Conservation (phyloP, 2,888 invertebrate species). For the Pandemis corylana region DNA sequence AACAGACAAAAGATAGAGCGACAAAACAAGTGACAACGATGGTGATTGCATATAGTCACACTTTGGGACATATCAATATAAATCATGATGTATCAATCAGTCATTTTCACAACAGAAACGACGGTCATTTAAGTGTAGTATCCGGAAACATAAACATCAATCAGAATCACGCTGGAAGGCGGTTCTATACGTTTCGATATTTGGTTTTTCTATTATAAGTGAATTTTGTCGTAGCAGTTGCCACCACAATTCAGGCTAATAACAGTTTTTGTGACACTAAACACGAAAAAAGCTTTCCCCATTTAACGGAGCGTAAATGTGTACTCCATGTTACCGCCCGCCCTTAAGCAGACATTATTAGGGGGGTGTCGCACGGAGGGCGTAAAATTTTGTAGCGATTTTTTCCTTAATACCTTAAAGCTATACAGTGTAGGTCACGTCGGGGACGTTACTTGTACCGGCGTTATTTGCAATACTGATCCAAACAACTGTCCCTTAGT, state of each 20-base stretch:
- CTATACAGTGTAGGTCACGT: slow-evolving; percentile 75
- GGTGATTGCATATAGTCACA: background rate
- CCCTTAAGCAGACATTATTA: slow-evolving; percentile 85
- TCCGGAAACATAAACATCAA: slow-evolving; percentile 20
- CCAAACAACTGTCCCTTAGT: slow-evolving; percentile 14
- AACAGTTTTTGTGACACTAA: slow-evolving; percentile 85
- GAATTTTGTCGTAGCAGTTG: slow-evolving; percentile 58
- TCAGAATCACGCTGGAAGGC: slow-evolving; percentile 19
- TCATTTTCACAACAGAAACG: slow-evolving; percentile 5
- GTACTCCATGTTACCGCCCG: slow-evolving; percentile 81
- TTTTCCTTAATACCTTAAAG: slow-evolving; percentile 75
- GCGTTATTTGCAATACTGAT: slow-evolving; percentile 52
- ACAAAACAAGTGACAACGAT: no score
- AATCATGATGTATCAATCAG: slow-evolving; percentile 11
- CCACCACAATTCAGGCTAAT: slow-evolving; percentile 81
- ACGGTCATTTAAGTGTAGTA: slow-evolving; percentile 1
- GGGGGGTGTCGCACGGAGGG: slow-evolving; percentile 75
- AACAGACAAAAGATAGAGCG: no score
- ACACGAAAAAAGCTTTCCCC: slow-evolving; percentile 84
- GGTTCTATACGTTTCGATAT: slow-evolving; percentile 20
- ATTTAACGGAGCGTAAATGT: slow-evolving; percentile 85
- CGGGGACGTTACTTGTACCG: slow-evolving; percentile 67
- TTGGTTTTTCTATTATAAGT: slow-evolving; percentile 43
- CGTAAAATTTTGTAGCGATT: slow-evolving; percentile 83
- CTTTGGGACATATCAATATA: background rate